Evolutionary conservation across 2,888 invertebrate genomes (phyloP), one percentile per base, ranked within the genome.

Genomic region (Orchesella flavescens): DNA sequence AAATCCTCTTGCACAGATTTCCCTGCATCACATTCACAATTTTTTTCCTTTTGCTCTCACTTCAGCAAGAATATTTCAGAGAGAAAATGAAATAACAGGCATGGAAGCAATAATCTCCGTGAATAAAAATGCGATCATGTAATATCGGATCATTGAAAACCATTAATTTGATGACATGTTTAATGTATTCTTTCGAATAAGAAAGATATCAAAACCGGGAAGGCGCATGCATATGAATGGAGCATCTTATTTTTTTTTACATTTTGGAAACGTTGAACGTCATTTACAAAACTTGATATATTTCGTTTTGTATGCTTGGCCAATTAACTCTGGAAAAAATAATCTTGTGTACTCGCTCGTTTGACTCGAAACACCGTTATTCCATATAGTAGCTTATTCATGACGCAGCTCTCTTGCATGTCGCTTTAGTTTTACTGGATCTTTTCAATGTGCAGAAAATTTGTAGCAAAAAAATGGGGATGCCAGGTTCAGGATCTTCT

Each of bases 141-240:
- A 3, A 53, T 53, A 19, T 59, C n/a, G 59, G 59, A 15, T 59
- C 21, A 53, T 53, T 53, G n/a, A n/a, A 13, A 17, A 53, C 5
- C 63, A 66, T 66, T 66, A 66, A 66, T 66, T 44, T 66, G 66
- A 66, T 44, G 66, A 66, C 66, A 66, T 66, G 15, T 66, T 66
- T 66, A 66, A n/a, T 66, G 44, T 44, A 5, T 17, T n/a, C n/a
- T 43, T 65, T 65, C 10, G 12, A 65, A 34, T 4, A 7, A 34
- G 34, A 13, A 24, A 34, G 24, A 23, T 23, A 63, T 34, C 15
- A 63, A 23, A 63, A 5, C 2, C 13, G 12, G 34, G 24, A 15
- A 34, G 24, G 63, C 34, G 34, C 34, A 34, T 34, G 7, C 34
- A 34, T 34, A 7, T 34, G 9, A 7, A 34, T 34, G 34, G 2